Evolutionary conservation across 1,140 invertebrate genomes (phyloP), one percentile per base, ranked within the genome.

Genomic region (Procambarus virginalis): DNA sequence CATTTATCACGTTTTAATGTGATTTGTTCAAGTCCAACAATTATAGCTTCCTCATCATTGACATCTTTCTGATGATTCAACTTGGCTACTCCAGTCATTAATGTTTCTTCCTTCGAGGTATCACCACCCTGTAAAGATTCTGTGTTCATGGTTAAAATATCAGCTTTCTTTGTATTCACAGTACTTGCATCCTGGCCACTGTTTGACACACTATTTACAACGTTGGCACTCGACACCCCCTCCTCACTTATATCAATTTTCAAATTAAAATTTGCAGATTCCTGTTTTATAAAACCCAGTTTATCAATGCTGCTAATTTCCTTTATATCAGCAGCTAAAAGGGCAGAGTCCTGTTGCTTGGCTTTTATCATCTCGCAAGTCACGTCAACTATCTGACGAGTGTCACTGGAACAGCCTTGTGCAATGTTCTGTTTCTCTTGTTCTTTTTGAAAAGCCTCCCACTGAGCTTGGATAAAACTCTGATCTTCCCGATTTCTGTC

Each of bases 391-490:
- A 90, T 12, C 51, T 55, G 51, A 55, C 12, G 12, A 8, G 8
- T 55, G 12, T 84, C 55, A n/a, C 78, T 80, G 9, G 78, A 17
- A 80, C 45, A 46, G 20, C 2, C 68, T 58, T 45, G 78, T 2
- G 68, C 10, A 9, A 12, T 68, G 6, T 83, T 46, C 46, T 78
- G 76, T 20, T 55, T 70, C 6, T 48, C 75, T 46, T 64, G 60
- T 64, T 88, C 78, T 34, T 80, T 45, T 78, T 88, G 60, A 55
- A 48, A 76, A 2, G 91, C 91, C 49, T 89, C 79, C 82, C 88
- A 89, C 84, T 92, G 91, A 22, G 88, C 88, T 48, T 87, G 84
- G 22, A 86, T 77, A 58, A 92, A 92, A 9, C 75, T 77, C 49
- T 90, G 80, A 70, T 92, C 91, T 73, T 92, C 91, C 12, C 88